Base-by-base conservation (phyloP, 2,797 vertebrate species). In the Arnoldichthys spilopterus region DNA sequence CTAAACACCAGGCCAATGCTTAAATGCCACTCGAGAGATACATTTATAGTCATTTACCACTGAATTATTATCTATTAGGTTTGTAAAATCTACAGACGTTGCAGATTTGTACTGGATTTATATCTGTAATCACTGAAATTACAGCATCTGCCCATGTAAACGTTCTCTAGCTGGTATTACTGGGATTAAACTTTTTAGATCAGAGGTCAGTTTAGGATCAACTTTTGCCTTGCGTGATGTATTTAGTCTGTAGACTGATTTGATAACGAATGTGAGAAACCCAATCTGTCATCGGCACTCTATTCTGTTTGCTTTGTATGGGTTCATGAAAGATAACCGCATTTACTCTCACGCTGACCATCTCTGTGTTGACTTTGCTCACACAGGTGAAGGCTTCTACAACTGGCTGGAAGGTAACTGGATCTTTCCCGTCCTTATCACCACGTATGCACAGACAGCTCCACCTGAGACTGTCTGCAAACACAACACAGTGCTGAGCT, bases 391-490 rank as follows among this genome's bases (percentile, higher is more conserved):
- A 88, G 93, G 94, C 68, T 98, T 98, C 92, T 98, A 98, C 91
- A 95, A 91, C 0, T 98, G 97, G 96, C 93, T 98, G 15, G 97
- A 98, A 96, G 97, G 97, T 97, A 93, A 94, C 59, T 53, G 0
- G 4, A 68, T 32, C 24, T 51, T 51, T 72, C 13, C 20, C 26
- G 37, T 63, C 16, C 51, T 64, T 66, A 28, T 66, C 70, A 54
- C 49, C 24, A 43, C 37, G 56, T 62, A 40, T 64, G 4, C 34
- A 76, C 30, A 77, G 26, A 58, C 66, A 47, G 13, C 43, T 13
- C 43, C 43, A 47, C 13, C 40, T 54, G 12, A 45, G 5, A 32
- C 24, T 32, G 9, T 63, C 26, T 43, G 51, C 43, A 15, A 72
- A 73, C 43, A 26, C 76, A 63, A n/a, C 30, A 18, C 43, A 13